Conservation (phyloP, 2,113 vertebrate genomes). For the Damaliscus lunatus region DNA sequence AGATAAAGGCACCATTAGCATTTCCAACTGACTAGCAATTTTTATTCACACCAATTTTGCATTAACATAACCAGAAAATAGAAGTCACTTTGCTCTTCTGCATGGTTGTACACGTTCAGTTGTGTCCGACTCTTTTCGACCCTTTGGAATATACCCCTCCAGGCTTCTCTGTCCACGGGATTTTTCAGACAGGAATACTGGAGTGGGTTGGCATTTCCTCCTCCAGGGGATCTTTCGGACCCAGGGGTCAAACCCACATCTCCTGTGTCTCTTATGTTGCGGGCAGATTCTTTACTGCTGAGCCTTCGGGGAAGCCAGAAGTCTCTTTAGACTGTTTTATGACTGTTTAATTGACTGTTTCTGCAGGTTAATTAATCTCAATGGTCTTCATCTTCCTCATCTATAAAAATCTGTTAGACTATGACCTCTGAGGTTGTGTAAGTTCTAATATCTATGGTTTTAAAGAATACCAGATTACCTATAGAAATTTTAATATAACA, state of each 20-base stretch:
- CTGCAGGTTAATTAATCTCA: neutral
- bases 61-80: neutral
- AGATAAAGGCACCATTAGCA: neutral
- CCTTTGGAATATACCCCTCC: neutral
- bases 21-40: neutral
- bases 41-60: neutral
- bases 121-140: fast-evolving
- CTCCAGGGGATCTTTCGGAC: neutral
- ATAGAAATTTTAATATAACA: neutral
- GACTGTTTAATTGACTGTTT: neutral
- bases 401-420: neutral
- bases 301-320: neutral
- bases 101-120: neutral
- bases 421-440: neutral
- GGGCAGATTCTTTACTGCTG: neutral
- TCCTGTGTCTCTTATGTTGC: neutral
- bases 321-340: neutral
- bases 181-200: neutral
- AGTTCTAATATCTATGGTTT: neutral
- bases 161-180: neutral
- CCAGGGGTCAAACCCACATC: neutral
- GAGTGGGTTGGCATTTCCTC: neutral
- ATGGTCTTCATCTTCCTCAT: neutral
- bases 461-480: neutral
- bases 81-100: neutral